Percentiles rank a stretch among this genome's conserved stretches.
phyloP scores from a whole-genome alignment of 1,140 invertebrate genomes.

The Drosophila sechellia region DNA sequence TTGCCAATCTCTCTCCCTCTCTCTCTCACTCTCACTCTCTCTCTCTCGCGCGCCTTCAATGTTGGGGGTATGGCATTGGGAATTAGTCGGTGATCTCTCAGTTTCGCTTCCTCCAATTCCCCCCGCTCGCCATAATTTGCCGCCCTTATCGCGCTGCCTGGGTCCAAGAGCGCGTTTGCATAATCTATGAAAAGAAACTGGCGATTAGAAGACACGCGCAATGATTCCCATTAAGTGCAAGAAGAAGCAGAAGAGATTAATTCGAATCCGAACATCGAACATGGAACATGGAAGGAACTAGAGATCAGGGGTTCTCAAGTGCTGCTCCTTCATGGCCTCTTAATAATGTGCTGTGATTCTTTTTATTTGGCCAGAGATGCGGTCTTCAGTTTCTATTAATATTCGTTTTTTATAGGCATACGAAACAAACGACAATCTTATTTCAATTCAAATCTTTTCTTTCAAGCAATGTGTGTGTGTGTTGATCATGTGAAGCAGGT shows the following conservation, averaged over 20 bases:
- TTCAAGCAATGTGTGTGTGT: too few species aligned
- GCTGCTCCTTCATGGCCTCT: background rate
- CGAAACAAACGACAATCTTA: too few species aligned
- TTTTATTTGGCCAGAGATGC: too few species aligned
- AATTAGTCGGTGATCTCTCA: constrained; percentile 12
- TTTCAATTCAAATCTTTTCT: too few species aligned
- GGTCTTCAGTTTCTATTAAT: too few species aligned
- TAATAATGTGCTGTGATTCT: background rate
- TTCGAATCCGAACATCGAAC: background rate
- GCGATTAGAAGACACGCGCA: constrained; percentile 46
- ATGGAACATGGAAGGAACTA: background rate
- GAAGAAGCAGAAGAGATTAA: constrained; percentile 26
- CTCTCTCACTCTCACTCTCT: too few species aligned
- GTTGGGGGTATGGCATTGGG: constrained; percentile 25
- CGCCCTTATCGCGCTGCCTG: constrained; percentile 23
- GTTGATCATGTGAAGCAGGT: too few species aligned
- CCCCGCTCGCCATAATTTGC: background rate
- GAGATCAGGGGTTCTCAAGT: constrained; percentile 13
- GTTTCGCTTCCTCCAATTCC: background rate
- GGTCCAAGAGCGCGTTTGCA: constrained; percentile 14
- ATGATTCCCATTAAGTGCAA: constrained; percentile 36
- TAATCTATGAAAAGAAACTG: constrained; percentile 53
- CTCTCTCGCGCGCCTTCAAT: background rate
- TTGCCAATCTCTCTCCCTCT: background rate
- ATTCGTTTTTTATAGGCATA: too few species aligned